Base-by-base conservation (phyloP, 2,797 vertebrate genomes). In the Saxicola maurus region DNA sequence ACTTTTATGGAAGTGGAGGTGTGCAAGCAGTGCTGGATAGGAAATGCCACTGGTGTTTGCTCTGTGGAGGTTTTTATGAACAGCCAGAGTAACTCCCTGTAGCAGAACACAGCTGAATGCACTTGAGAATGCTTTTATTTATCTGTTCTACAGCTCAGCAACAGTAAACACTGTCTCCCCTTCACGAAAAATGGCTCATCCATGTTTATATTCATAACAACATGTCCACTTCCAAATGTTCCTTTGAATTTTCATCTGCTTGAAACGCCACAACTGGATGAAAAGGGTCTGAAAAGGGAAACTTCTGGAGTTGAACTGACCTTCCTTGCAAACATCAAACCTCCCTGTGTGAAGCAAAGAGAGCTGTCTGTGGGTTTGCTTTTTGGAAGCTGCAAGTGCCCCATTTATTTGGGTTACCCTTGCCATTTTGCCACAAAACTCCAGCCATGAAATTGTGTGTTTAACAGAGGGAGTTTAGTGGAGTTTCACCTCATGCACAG, bases 101-200 rank as follows among this genome's bases (percentile, higher is more conserved):
- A 30, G 68, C 31, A 40, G n/a, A 19, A 8, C 1, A 17, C 73
- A 86, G 77, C 76, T 89, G 80, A 78, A 59, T 0, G 3, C 40
- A 13, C 60, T 92, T 24, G 27, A 83, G 42, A 69, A 45, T 14
- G 7, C 67, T 81, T 89, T 67, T 69, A 75, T 75, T 80, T 90
- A 74, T 82, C 51, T 52, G 1, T 53, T 35, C 45, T 43, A 11
- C 37, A 35, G 56, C 91, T 89, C 67, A 40, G 55, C 60, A 69
- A 11, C 71, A 37, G 56, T 83, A 93, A 94, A 94, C 87, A 61
- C 23, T 30, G 24, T 27, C 52, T 65, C 14, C 11, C 55, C 45
- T 53, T 42, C 35, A 30, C 2, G 1, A 31, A 66, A 86, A 89
- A 45, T 3, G 4, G 15, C 19, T 84, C 17, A 3, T 48, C 28